Percentiles rank a stretch among this genome's conserved stretches.
Evolutionary conservation across 2,797 vertebrate species (phyloP).

Genomic region (Botia kubotai): DNA sequence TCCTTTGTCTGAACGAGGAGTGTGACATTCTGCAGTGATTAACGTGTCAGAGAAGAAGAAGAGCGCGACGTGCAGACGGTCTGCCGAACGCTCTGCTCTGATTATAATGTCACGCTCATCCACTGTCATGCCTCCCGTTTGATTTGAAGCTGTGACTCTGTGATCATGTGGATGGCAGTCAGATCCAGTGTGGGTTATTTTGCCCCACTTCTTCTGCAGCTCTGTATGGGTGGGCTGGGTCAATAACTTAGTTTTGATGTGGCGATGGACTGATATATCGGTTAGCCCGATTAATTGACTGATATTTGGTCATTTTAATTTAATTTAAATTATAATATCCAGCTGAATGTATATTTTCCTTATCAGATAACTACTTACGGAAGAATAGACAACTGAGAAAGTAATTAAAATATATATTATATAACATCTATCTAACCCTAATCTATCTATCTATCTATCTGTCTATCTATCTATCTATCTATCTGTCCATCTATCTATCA

Average conservation of each 20-base stretch:
- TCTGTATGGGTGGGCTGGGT: not conserved
- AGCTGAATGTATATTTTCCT: too few relatives aligned
- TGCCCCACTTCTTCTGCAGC: not conserved
- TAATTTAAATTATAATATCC: too few relatives aligned
- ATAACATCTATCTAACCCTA: too few relatives aligned
- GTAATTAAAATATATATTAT: too few relatives aligned
- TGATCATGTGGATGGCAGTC: constrained; percentile 24
- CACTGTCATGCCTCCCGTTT: constrained; percentile 18
- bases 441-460: too few relatives aligned
- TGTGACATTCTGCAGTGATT: constrained; percentile 79
- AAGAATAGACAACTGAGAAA: too few relatives aligned
- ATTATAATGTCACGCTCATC: constrained; percentile 48
- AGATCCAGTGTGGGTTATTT: constrained; percentile 20
- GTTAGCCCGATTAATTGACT: too few relatives aligned
- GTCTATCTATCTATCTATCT: too few relatives aligned
- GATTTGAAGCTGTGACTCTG: constrained; percentile 19
- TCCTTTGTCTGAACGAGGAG: constrained; percentile 82
- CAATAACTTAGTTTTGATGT: not conserved
- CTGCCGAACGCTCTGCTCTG: constrained; percentile 25
- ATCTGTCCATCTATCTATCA: too few relatives aligned
- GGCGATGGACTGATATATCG: not conserved
- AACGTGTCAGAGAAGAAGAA: constrained; percentile 71
- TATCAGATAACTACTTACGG: too few relatives aligned
- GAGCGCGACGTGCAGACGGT: constrained; percentile 37
- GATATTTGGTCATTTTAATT: too few relatives aligned